Evolutionary conservation across 2,113 vertebrate species (phyloP), one percentile per base, ranked within the genome.

Genomic region (Prunella himalayana): DNA sequence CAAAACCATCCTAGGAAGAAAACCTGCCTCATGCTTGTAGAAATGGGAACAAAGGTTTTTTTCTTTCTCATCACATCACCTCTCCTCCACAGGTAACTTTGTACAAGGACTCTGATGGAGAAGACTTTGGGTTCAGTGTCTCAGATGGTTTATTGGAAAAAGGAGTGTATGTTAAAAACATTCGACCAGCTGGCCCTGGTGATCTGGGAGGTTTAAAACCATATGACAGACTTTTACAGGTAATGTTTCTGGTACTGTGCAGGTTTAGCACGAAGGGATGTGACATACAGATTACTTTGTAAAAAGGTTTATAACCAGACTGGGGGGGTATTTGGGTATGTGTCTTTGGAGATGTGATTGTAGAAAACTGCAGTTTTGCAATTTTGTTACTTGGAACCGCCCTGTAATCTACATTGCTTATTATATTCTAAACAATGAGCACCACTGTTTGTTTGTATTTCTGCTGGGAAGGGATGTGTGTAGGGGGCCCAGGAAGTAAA

Each of bases 121-220:
- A 99, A 60, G 99, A 99, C 94, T 99, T 99, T 47, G 99, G 99
- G n/a, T 99, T 99, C 97, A 99, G 99, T 12, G 99, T 99, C 79
- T 99, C 99, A 11, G 99, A 99, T 25, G 99, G 99, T 18, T 97
- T 99, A 85, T 35, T 99, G 93, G 99, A 99, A 95, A 99, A 99
- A 89, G 99, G 99, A 1, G 99, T 99, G 2, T 99, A 99, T 23
- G 98, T 99, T 37, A 99, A 99, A 97, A 99, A 99, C 82, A 99
- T 99, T 76, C 98, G 99, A 22, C 97, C 98, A 3, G 98, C 98
- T 41, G 99, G 99, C 24, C 99, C 99, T 28, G 99, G 99, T 1
- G 98, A 99, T 51, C 95, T 97, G 20, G 99, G 98, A 15, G 99
- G 99, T 65, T 98, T 99, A 45, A 98, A 98, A 94, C 98, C 99